Base-by-base conservation (phyloP, 2,113 vertebrate species). In the Oreocharis arfaki region DNA sequence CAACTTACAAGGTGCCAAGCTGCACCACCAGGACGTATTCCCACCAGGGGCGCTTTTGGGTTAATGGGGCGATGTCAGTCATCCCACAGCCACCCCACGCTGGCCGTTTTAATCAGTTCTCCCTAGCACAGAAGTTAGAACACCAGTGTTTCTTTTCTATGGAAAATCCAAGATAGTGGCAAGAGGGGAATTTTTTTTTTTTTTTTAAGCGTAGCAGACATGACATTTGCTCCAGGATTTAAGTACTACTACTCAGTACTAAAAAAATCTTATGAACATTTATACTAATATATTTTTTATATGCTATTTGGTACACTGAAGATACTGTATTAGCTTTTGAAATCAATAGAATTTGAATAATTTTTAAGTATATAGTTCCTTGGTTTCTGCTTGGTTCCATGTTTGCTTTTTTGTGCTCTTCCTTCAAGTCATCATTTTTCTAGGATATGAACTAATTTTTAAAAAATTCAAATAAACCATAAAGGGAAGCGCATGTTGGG, bases 401-500 rank as follows among this genome's bases (percentile, higher is more conserved):
- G 9, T 46, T 75, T 70, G 5, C 5, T 50, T 16, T 63, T 89
- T 27, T 26, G 7, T 35, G 32, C n/a, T 28, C 27, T 60, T 84
- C 4, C 28, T 79, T 67, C 27, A 26, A 4, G 41, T 57, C 6
- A 37, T 41, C 3, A 19, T 55, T 71, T 71, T 89, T 81, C 52
- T 41, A 41, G 55, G 37, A 68, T 20, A 35, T 1, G 21, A 63
- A 27, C 3, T 42, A n/a, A 9, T 57, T 49, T 69, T 52, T 20
- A 46, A 42, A 42, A 49, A 76, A 77, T 50, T 28, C 3, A 26
- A 42, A 33, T 11, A 19, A 68, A 39, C 9, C 12, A 10, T 30
- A 39, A 1, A 11, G 6, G 59, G 13, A 77, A 64, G 7, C 1
- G 28, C 2, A 33, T 17, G 5, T 44, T 0, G 6, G 4, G 1